A percentile compares a stretch with the other conserved stretches of the same genome.
These are phyloP conservation scores for Neomonachus schauinslandi DNA, from an alignment of 2,113 vertebrate species.

Conservation along the genomic window DNA sequence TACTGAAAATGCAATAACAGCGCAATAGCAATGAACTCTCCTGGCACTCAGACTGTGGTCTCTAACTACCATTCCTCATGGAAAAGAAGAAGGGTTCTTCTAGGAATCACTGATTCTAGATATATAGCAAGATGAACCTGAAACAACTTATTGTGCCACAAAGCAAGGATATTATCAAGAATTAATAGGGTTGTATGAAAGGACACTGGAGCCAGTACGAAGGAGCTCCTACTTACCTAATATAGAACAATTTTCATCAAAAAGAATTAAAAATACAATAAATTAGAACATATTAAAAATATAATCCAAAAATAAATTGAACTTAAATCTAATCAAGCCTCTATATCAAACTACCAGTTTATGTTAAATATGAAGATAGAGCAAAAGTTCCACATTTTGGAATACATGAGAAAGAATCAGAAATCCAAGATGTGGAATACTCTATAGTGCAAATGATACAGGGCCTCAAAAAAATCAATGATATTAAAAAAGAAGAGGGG, in stretches of 20 bases:
- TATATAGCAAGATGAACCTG: not conserved
- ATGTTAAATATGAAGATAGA: conserved; percentile 11
- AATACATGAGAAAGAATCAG: not conserved
- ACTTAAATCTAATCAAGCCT: conserved; percentile 10
- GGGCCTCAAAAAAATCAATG: not conserved
- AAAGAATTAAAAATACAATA: conserved; percentile 15
- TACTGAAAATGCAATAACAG: not conserved
- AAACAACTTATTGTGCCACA: not conserved
- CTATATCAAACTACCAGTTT: conserved; percentile 33
- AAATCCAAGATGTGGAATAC: not conserved
- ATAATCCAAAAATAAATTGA: conserved; percentile 45
- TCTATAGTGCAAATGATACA: not conserved
- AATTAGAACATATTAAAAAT: not conserved
- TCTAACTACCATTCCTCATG: not conserved
- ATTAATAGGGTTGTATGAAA: not conserved
- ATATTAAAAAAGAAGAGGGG: not conserved
- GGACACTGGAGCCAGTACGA: not conserved
- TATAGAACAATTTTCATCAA: not conserved
- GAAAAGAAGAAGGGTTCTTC: not conserved
- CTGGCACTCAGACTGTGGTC: not conserved
- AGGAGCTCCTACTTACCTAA: not conserved
- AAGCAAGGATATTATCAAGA: not conserved
- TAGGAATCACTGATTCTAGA: not conserved
- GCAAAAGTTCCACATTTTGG: not conserved
- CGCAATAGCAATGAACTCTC: not conserved